These are phyloP conservation scores for Petrosia ficiformis DNA, from an alignment of 37 sponge, comb jelly and placozoan genomes.

Conservation along the genomic window DNA sequence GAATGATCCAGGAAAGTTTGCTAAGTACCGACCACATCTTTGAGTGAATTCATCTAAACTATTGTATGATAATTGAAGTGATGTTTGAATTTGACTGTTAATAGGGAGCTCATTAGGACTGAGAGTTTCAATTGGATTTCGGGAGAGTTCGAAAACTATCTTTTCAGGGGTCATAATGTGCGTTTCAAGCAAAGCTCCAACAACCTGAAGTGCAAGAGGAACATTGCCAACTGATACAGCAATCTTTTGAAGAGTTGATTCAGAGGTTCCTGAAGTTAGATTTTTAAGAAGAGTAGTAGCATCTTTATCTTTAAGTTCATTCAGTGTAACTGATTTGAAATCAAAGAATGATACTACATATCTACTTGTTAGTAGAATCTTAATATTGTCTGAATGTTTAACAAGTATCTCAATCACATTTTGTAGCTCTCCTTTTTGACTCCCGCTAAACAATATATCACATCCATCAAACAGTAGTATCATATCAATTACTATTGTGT, in stretches of 20 bases:
- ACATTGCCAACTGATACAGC: constrained; percentile 32
- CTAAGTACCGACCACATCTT: constrained; percentile 15
- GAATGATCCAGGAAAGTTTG: constrained; percentile 38
- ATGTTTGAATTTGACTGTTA: background rate
- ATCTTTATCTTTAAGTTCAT: background rate
- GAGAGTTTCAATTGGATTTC: constrained; percentile 7
- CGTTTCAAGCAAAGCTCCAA: constrained; percentile 21
- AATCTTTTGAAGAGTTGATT: background rate
- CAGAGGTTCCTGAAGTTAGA: background rate
- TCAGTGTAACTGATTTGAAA: background rate
- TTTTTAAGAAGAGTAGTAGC: background rate
- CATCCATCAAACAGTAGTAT: background rate
- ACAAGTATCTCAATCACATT: background rate
- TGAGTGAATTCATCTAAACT: constrained; percentile 4
- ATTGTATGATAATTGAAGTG: constrained; percentile 25
- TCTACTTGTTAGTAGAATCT: background rate
- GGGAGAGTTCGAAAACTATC: constrained; percentile 6
- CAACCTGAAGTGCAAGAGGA: constrained; percentile 35
- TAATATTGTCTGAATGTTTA: background rate
- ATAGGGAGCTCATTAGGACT: constrained; percentile 8
- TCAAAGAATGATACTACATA: background rate
- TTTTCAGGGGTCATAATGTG: constrained; percentile 9
- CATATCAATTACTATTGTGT: background rate
- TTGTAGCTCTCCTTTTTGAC: background rate
- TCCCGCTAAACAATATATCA: background rate